phyloP scores from a whole-genome alignment of 2,888 invertebrate genomes.

The Lamellibrachia columna region DNA sequence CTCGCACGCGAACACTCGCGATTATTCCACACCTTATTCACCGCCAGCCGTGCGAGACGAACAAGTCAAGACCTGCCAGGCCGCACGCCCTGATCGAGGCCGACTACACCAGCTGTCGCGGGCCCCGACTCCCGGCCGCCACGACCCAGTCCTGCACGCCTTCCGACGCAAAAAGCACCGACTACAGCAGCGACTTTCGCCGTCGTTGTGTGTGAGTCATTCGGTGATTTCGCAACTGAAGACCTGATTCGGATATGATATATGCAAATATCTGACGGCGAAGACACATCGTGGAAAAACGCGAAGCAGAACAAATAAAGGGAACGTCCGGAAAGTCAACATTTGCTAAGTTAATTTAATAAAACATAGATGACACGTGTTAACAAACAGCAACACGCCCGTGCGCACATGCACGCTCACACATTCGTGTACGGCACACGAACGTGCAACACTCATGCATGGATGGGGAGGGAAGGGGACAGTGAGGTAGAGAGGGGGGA shows the following conservation, averaged over 20 bases:
- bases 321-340: background rate
- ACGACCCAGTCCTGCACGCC: too few species aligned
- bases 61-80: background rate
- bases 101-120: too few species aligned
- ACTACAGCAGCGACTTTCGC: too few species aligned
- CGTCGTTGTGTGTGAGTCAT: background rate
- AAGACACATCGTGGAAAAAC: background rate
- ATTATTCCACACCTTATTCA: background rate
- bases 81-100: background rate
- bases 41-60: background rate
- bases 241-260: background rate
- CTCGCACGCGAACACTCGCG: background rate
- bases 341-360: background rate
- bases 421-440: background rate
- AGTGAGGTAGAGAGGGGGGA: background rate
- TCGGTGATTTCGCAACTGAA: background rate
- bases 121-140: too few species aligned
- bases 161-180: too few species aligned
- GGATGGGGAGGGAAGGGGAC: background rate
- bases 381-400: background rate
- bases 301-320: background rate
- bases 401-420: background rate
- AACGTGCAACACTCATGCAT: background rate
- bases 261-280: background rate
- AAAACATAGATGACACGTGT: background rate